These are phyloP conservation scores for Lophochroa leadbeateri DNA, from an alignment of 2,113 vertebrate species.

Conservation along the genomic window DNA sequence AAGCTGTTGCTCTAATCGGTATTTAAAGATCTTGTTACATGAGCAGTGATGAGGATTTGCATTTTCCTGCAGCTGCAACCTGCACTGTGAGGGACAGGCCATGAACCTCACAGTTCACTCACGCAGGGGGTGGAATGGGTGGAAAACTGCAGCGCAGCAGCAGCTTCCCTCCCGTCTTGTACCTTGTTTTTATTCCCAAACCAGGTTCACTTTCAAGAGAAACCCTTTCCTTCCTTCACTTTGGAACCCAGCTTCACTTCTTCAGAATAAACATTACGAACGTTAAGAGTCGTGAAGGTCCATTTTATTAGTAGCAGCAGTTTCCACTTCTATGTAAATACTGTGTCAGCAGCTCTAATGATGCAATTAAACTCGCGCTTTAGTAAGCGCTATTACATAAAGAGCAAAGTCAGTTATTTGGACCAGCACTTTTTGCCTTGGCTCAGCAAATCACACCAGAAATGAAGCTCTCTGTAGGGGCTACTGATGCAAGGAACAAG, in stretches of 20 bases:
- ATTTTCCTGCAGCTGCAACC: background rate
- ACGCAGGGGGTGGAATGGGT: background rate
- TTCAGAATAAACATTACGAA: background rate
- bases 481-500: background rate
- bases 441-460: background rate
- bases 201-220: background rate
- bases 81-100: background rate
- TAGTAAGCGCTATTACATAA: background rate
- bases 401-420: background rate
- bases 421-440: background rate
- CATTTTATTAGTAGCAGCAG: background rate
- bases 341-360: background rate
- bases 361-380: background rate
- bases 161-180: background rate
- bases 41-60: background rate
- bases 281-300: background rate
- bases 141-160: background rate
- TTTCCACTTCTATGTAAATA: background rate
- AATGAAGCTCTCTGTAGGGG: background rate
- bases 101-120: background rate
- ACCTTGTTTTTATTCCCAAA: background rate
- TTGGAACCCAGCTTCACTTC: background rate
- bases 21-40: background rate
- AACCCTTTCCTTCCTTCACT: background rate
- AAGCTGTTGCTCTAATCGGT: background rate